Conservation (phyloP, 1,140 invertebrate genomes). For the Magallana angulata region DNA sequence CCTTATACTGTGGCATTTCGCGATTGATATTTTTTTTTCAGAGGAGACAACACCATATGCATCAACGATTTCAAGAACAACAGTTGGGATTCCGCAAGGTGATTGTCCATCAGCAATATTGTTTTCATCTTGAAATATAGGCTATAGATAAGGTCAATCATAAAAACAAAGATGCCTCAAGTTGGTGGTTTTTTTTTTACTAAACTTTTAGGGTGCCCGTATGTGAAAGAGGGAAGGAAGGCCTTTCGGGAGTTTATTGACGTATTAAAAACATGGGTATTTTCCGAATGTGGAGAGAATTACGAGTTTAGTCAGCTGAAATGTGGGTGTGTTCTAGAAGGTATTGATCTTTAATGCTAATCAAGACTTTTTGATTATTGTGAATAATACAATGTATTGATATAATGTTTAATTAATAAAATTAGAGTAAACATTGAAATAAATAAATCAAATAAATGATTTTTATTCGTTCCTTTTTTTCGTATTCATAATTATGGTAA, state of each 20-base stretch:
- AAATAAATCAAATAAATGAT: no score
- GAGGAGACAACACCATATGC: not conserved
- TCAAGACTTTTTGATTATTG: no score
- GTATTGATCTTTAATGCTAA: not conserved
- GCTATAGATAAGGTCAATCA: not conserved
- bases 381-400: no score
- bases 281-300: conserved; percentile 28
- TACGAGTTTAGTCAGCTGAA: conserved; percentile 21
- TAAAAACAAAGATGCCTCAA: not conserved
- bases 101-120: not conserved
- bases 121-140: not conserved
- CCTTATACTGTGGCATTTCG: not conserved
- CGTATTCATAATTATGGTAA: no score
- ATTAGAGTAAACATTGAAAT: no score
- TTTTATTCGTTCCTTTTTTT: no score
- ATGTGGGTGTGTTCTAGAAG: conserved; percentile 41
- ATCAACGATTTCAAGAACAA: not conserved
- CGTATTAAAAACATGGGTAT: conserved; percentile 13
- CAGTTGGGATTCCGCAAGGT: not conserved
- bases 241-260: conserved; percentile 30
- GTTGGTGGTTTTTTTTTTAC: not conserved
- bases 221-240: conserved; percentile 24
- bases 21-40: not conserved
- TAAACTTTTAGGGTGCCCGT: conserved; percentile 18
- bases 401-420: no score